Conservation (phyloP, 2,888 invertebrate species). For the Lissocephala sabroskyi region DNA sequence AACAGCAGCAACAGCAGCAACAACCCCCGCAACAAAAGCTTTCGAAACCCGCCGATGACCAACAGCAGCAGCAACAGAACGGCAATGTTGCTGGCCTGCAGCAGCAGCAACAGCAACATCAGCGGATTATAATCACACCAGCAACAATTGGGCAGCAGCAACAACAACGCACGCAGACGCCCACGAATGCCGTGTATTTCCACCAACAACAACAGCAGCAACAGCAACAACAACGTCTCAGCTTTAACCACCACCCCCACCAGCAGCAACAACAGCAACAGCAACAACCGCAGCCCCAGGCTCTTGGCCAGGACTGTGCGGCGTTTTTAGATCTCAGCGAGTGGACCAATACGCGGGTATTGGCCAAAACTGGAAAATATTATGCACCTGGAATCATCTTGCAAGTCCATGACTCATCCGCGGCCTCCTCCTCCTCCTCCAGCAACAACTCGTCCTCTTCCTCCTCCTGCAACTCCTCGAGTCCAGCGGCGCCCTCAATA, state of each 20-base stretch:
- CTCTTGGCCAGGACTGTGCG: conserved; percentile 25
- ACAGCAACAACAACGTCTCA: conserved; percentile 48
- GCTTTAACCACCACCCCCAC: conserved; percentile 59
- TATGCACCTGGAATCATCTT: conserved; percentile 93
- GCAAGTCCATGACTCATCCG: conserved; percentile 75
- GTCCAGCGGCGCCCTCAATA: conserved; percentile 77
- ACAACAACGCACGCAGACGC: conserved; percentile 44
- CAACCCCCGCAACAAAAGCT: no score
- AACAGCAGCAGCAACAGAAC: conserved; percentile 31
- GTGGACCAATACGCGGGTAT: conserved; percentile 93
- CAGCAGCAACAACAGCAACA: conserved; percentile 52
- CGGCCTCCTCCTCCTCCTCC: conserved; percentile 7
- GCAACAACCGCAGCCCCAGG: conserved; percentile 37
- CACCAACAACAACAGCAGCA: conserved; percentile 33
- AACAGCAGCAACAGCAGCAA: conserved; percentile 26
- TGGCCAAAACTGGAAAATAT: conserved; percentile 87
- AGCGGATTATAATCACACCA: conserved; percentile 47
- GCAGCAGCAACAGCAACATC: conserved; percentile 25
- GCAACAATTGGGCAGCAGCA: conserved; percentile 22
- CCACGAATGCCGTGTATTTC: conserved; percentile 40
- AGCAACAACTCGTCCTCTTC: conserved; percentile 17
- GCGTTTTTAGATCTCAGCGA: conserved; percentile 90
- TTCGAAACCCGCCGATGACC: no score
- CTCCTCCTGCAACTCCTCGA: no score
- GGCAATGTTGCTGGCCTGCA: conserved; percentile 51